Conservation (phyloP, 1,140 invertebrate species). For the Phortica variegata region DNA sequence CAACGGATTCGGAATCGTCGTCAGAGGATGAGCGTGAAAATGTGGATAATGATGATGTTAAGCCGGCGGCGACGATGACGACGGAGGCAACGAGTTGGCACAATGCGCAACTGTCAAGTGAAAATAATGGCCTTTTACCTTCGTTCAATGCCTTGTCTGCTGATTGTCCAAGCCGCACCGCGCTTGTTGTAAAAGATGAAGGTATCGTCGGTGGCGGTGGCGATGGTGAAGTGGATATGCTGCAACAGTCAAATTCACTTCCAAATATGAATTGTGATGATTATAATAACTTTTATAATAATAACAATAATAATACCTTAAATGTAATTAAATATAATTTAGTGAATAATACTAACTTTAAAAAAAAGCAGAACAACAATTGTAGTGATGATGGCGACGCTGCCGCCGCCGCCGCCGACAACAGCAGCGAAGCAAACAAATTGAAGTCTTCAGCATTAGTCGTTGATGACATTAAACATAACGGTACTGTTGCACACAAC, state of each 20-base stretch:
- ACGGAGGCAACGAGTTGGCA: not conserved
- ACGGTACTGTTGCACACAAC: too few relatives aligned
- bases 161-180: slow-evolving; percentile 2
- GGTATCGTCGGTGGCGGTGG: too few relatives aligned
- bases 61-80: slow-evolving; percentile 1
- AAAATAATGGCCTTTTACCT: slow-evolving; percentile 38
- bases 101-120: slow-evolving; percentile 12
- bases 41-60: slow-evolving; percentile 8
- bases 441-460: too few relatives aligned
- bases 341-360: slow-evolving; percentile 6
- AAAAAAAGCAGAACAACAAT: slow-evolving; percentile 3
- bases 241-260: slow-evolving; percentile 8
- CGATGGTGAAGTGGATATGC: not conserved
- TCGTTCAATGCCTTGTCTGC: slow-evolving; percentile 40
- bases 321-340: slow-evolving; percentile 26
- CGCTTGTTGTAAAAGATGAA: too few relatives aligned
- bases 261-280: slow-evolving; percentile 30
- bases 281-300: slow-evolving; percentile 25
- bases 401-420: too few relatives aligned
- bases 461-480: too few relatives aligned
- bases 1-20: slow-evolving; percentile 11
- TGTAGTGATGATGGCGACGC: not conserved
- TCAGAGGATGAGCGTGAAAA: slow-evolving; percentile 11
- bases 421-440: too few relatives aligned
- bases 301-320: slow-evolving; percentile 38